Evolutionary conservation across 2,888 invertebrate species (phyloP), one percentile per base, ranked within the genome.

Genomic region (Camponotus fellah): DNA sequence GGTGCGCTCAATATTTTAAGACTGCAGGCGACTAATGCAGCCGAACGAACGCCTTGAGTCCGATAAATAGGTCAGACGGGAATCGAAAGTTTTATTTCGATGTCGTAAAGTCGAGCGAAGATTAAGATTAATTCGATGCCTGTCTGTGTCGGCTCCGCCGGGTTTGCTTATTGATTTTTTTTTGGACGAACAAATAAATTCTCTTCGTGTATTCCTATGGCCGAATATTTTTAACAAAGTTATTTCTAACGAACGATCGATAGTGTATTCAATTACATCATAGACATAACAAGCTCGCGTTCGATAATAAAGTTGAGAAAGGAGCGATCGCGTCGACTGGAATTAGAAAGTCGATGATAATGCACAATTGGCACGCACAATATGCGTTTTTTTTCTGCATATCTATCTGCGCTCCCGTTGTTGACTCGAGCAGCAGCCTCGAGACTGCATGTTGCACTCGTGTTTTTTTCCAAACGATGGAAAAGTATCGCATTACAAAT

Each of bases 1-100:
- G 80, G 84, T 66, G 82, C 65, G 46, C 80, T 81, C 64, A 76
- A 82, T 81, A 88, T 87, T 86, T 85, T 84, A 84, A 89, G 83
- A 88, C 85, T 88, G 84, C 82, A 85, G 37, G 4, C 66, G n/a
- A n/a, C 17, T 76, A 72, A 74, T 34, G 49, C 62, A 46, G 21
- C 71, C 32, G 79, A 83, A 74, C 72, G 84, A 49, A 62, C 82
- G 69, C 69, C 79, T 86, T 74, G 66, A 77, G 72, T 49, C 43
- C n/a, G n/a, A 10, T 49, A 65, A 68, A 80, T 72, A 60, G 80
- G 53, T 81, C 77, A 56, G 26, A 26, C 80, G 14, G 10, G 62
- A 56, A 40, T 75, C 14, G 82, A 68, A 64, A 75, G 72, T 80
- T 86, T 79, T 83, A 75, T 77, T 75, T 86, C 26, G 34, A 21